Evolutionary conservation across 2,113 vertebrate species (phyloP), one percentile per base, ranked within the genome.

Genomic region (Elephantulus edwardii): DNA sequence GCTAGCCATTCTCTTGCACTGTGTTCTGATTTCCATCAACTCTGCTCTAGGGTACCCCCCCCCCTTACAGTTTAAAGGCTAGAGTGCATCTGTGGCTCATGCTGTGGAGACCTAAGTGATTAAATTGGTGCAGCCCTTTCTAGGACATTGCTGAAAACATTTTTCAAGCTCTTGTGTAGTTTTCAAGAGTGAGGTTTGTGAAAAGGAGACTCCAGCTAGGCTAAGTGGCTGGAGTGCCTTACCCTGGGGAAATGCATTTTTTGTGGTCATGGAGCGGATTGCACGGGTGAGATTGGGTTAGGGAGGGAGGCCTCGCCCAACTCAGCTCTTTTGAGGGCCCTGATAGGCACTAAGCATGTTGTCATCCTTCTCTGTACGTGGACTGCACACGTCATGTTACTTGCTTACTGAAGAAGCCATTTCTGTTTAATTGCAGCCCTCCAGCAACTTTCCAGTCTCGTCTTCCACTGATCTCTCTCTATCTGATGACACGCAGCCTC

Each of bases 401-500:
- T 79, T 85, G 28, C 82, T 81, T 88, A 93, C 75, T 88, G 38
- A 93, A 94, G 26, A 88, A 3, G 6, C 83, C 4, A 79, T 94
- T 86, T 96, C 97, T 93, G 82, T 97, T 94, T 90, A 74, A 97
- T 86, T 96, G 97, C 98, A 99, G 96, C 95, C 96, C 24, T 95
- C 98, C 88, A 90, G 95, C 90, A 91, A 81, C 96, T 97, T 97
- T 71, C 93, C 95, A 35, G 97, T 97, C 87, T 98, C 98, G 38
- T 94, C 97, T 46, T 96, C 97, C 93, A 96, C 98, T 2, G 98
- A 98, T 33, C 97, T 97, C 50, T 96, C 98, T 70, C 96, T 97
- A 8, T 97, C 97, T 1, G 98, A 99, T 88, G 98, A 99, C 87
- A 96, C 46, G 87, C 98, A 97, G 95, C 97, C 97, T 83, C 97